Evolutionary conservation across 2,113 vertebrate species (phyloP), one percentile per base, ranked within the genome.

Genomic region (Leiothrix lutea): DNA sequence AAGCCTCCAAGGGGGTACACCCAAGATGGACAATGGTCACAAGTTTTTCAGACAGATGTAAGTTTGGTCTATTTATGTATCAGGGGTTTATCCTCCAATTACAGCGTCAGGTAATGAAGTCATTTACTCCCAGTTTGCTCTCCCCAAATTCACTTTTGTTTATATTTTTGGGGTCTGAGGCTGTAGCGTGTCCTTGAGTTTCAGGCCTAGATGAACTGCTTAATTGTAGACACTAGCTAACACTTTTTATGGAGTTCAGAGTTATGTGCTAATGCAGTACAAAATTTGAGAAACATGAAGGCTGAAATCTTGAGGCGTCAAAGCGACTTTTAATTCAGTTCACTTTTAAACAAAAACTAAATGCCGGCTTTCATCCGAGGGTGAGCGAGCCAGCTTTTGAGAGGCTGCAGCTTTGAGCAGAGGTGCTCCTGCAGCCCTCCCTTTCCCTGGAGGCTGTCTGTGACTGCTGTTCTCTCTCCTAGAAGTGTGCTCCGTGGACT

Each of bases 401-500:
- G 36, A 15, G 25, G 14, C 1, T 5, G 19, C 0, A 2, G 9
- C 14, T 67, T 21, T 42, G 61, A 35, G 38, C 33, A 31, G 3
- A 10, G n/a, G 23, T 10, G 0, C 3, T 8, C 15, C 17, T 29
- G 12, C 5, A 16, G 5, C 8, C 3, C 35, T 33, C 5, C 3
- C 21, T 18, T 2, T 20, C 8, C 24, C 24, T 7, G 15, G 24
- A 15, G 56, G 40, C 69, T 5, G 60, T 35, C 82, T 3, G 53
- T 86, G 21, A 86, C 53, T 60, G 8, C 16, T 60, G 21, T 12
- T 51, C 5, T 86, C 71, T 95, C 93, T 92, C 96, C 64, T 97
- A 99, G 99, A 99, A 98, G 99, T 99, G 96, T 99, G 99, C 96
- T 99, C 99, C 3, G 99, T 99, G 47, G 99, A 99, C 98, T 99